Evolutionary conservation across 1,140 invertebrate species (phyloP).

Genomic region (Samia ricini): DNA sequence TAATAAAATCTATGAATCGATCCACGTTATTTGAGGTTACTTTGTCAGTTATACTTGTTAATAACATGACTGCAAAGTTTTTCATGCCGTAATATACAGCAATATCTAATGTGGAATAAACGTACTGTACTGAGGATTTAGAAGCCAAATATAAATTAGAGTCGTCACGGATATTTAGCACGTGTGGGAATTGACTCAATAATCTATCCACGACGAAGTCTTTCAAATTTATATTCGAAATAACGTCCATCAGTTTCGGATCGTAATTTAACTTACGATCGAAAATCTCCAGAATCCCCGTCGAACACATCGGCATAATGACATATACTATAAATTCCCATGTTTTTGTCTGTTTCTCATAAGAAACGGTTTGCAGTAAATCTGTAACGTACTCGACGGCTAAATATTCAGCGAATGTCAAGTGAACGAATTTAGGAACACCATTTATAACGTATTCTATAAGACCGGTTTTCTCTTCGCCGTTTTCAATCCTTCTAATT

Average conservation of each 20-base stretch:
- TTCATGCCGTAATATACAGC: neutral
- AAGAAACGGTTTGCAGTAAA: neutral
- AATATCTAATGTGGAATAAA: neutral
- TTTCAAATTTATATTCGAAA: neutral
- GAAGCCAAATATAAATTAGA: neutral
- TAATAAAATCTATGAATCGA: neutral
- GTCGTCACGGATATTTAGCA: neutral
- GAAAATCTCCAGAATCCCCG: neutral
- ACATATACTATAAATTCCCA: neutral
- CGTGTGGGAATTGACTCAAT: neutral
- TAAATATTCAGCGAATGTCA: constrained; percentile 17
- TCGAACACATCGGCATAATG: neutral
- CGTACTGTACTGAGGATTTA: neutral
- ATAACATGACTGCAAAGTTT: neutral
- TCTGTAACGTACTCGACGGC: constrained; percentile 10
- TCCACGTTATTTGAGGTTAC: neutral
- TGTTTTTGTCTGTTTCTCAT: neutral
- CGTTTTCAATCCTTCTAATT: constrained; percentile 1
- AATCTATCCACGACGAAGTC: neutral
- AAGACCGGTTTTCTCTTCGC: constrained; percentile 9
- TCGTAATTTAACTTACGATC: neutral
- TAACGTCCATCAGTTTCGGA: neutral
- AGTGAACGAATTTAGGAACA: constrained; percentile 9
- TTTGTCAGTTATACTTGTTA: neutral
- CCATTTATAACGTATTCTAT: neutral